A percentile compares a stretch with the other conserved stretches of the same genome.
These are phyloP conservation scores for Capricornis sumatraensis DNA, from an alignment of 2,113 vertebrate genomes.

Conservation along the genomic window DNA sequence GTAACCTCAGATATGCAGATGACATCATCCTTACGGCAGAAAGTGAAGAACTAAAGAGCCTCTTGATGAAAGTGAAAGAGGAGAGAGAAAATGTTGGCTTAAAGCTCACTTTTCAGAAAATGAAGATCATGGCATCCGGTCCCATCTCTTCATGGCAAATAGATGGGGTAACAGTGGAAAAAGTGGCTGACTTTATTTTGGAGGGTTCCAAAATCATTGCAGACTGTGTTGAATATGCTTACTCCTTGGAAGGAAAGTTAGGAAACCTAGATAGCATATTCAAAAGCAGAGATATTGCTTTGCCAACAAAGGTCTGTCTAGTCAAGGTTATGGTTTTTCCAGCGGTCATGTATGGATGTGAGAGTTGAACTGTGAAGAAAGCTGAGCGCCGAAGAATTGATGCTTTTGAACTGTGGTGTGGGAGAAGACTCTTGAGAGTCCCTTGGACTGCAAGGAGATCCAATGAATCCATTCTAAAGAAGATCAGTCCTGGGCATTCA, in stretches of 20 bases:
- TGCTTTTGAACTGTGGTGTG: neutral
- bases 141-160: neutral
- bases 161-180: too few species aligned
- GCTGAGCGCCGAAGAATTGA: fast-evolving
- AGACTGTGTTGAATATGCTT: neutral
- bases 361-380: neutral
- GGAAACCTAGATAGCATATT: neutral
- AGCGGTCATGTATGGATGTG: neutral
- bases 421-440: neutral
- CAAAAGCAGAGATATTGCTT: neutral
- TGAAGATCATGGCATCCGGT: neutral
- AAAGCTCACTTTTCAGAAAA: neutral
- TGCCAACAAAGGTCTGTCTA: neutral
- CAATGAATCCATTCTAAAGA: neutral
- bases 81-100: neutral
- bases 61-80: neutral
- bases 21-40: neutral
- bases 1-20: neutral
- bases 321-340: neutral
- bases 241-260: neutral
- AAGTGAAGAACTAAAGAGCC: neutral
- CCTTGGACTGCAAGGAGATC: neutral
- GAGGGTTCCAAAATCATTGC: neutral
- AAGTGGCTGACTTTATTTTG: neutral
- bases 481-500: fast-evolving